phyloP scores from a whole-genome alignment of 2,888 invertebrate species.

The Lacanobia wlatinum region DNA sequence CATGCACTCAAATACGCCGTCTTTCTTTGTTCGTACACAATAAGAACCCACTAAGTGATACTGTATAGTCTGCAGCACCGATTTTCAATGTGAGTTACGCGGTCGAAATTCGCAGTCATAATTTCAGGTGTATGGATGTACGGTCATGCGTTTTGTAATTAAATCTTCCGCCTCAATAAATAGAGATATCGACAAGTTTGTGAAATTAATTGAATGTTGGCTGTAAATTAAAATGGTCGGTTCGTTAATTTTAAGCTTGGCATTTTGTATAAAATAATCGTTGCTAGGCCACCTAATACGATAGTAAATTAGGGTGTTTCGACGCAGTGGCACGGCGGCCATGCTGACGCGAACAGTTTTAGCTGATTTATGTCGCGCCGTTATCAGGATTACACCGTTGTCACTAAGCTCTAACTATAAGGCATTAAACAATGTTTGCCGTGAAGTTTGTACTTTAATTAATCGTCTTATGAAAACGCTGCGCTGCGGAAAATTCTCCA shows the following conservation, averaged over 20 bases:
- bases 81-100: slow-evolving; percentile 59
- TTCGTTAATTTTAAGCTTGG: slow-evolving; percentile 79
- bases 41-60: slow-evolving; percentile 81
- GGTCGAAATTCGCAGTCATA: slow-evolving; percentile 45
- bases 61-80: slow-evolving; percentile 44
- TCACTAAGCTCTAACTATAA: slow-evolving; percentile 76
- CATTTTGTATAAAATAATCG: slow-evolving; percentile 81
- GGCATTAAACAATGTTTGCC: slow-evolving; percentile 65
- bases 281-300: slow-evolving; percentile 78
- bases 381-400: slow-evolving; percentile 81
- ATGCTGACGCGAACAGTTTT: slow-evolving; percentile 75
- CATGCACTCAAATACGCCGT: slow-evolving; percentile 74
- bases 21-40: slow-evolving; percentile 82
- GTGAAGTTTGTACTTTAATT: slow-evolving; percentile 64
- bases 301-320: slow-evolving; percentile 87
- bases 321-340: slow-evolving; percentile 71
- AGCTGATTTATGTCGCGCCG: slow-evolving; percentile 79
- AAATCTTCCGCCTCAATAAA: slow-evolving; percentile 74
- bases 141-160: slow-evolving; percentile 65
- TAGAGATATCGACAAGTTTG: slow-evolving; percentile 76
- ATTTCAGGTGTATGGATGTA: slow-evolving; percentile 47
- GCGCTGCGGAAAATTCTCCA: slow-evolving; percentile 49
- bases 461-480: slow-evolving; percentile 64
- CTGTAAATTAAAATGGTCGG: slow-evolving; percentile 79
- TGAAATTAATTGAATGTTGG: slow-evolving; percentile 76